A percentile compares a stretch with the other conserved stretches of the same genome.
Evolutionary conservation across 1,140 invertebrate genomes (phyloP).

Genomic region (Megalonaias nervosa): DNA sequence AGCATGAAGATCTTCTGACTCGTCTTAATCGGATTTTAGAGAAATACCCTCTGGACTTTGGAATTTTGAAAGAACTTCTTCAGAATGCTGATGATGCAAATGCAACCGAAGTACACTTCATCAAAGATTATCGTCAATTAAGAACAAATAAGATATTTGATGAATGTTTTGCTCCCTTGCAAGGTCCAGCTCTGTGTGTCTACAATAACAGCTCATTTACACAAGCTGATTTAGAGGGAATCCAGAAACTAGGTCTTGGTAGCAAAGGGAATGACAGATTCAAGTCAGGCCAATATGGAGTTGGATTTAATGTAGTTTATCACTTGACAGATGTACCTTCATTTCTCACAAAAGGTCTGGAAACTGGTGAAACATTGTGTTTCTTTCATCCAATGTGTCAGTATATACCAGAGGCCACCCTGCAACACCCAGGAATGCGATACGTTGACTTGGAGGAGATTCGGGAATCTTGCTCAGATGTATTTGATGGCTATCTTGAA

Average conservation of each 20-base stretch:
- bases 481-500: conserved; percentile 53
- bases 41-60: no score
- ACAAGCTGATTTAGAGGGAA: no score
- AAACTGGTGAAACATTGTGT: conserved; percentile 56
- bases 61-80: conserved; percentile 66
- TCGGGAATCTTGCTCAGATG: conserved; percentile 44
- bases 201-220: conserved; percentile 67
- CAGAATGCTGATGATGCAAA: conserved; percentile 73
- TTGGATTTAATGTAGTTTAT: no score
- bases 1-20: no score
- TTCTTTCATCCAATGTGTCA: conserved; percentile 64
- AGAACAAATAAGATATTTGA: conserved; percentile 29
- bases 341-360: no score
- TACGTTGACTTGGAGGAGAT: conserved; percentile 41
- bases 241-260: no score
- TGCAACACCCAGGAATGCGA: conserved; percentile 52
- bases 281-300: no score
- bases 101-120: conserved; percentile 66
- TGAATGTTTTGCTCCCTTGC: no score
- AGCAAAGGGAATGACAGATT: no score
- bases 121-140: conserved; percentile 56
- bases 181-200: conserved; percentile 66
- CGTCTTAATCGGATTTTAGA: no score
- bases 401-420: conserved; percentile 49
- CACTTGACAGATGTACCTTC: no score